Evolutionary conservation across 2,888 invertebrate genomes (phyloP).

Genomic region (Acanthosepion lycidas): DNA sequence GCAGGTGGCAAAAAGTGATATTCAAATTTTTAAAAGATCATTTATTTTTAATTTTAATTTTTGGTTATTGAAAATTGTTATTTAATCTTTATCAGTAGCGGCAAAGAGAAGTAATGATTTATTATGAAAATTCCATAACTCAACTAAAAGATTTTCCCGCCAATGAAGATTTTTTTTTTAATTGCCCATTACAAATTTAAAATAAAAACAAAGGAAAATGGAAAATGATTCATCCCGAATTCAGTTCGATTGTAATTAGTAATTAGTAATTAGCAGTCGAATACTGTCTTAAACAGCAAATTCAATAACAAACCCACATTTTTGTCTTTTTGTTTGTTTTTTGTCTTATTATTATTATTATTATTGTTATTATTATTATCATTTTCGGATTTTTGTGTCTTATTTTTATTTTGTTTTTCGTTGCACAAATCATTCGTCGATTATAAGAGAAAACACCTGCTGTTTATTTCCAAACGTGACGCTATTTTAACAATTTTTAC

Average conservation of each 20-base stretch:
- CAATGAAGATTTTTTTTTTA: background rate
- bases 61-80: background rate
- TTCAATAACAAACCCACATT: background rate
- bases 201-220: background rate
- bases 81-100: background rate
- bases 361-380: background rate
- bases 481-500: background rate
- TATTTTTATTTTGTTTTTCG: no score
- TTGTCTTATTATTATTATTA: background rate
- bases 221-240: background rate
- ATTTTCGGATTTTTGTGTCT: background rate
- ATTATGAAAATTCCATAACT: conserved; percentile 8
- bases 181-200: background rate
- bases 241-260: conserved; percentile 11
- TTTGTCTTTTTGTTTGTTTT: background rate
- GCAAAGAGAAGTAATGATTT: background rate
- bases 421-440: background rate
- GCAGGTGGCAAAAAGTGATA: background rate
- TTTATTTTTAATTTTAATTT: background rate
- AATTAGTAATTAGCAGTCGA: background rate
- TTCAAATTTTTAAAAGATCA: background rate
- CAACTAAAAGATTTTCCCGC: background rate
- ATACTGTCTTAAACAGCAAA: conserved; percentile 17
- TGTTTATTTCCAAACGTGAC: conserved; percentile 33
- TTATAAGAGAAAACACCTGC: conserved; percentile 33